Base-by-base conservation (phyloP, 2,113 vertebrate genomes). In the Silurus meridionalis region DNA sequence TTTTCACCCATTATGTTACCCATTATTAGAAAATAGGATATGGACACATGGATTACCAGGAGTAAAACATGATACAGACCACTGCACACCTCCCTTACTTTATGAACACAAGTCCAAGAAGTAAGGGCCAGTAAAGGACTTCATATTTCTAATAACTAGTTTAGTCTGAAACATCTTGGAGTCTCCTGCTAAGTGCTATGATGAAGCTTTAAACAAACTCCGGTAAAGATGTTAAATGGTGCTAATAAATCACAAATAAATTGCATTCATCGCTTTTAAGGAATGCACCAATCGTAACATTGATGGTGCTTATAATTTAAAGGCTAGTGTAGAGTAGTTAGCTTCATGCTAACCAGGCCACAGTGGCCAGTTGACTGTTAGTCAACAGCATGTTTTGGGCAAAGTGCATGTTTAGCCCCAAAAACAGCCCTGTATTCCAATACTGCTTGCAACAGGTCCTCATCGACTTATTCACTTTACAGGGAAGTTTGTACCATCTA, bases 331-430 rank as follows among this genome's bases (percentile, higher is more conserved):
- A 63, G 37, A 74, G 57, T 25, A 78, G 83, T 63, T 66, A 85
- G 74, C 83, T 55, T 46, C 25, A 64, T 55, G 83, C 74, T 74
- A 85, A 79, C 72, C 60, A 72, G 78, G 57, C 85, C 64, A 77
- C 6, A 60, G 19, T 55, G 55, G 55, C 25, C 84, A 46, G 53
- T 50, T 48, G 5, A 28, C 55, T n/a, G 58, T 83, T 53, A 58
- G 11, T 52, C 85, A 72, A n/a, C 52, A 53, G 80, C 58, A 63
- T 52, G n/a, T 19, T 63, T 13, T 57, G 60, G 8, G 72, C 23
- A 28, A 80, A 61, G 57, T 74, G 28, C 21, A 53, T 50, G 15
- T 52, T 46, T 1, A 82, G 46, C 46, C 85, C 19, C 37, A 37
- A 71, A 19, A 80, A 60, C 13, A 85, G 55, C 66, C 55, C 66